Conservation (phyloP, 1,140 invertebrate species). For the Hyposmocoma kahamanoa region DNA sequence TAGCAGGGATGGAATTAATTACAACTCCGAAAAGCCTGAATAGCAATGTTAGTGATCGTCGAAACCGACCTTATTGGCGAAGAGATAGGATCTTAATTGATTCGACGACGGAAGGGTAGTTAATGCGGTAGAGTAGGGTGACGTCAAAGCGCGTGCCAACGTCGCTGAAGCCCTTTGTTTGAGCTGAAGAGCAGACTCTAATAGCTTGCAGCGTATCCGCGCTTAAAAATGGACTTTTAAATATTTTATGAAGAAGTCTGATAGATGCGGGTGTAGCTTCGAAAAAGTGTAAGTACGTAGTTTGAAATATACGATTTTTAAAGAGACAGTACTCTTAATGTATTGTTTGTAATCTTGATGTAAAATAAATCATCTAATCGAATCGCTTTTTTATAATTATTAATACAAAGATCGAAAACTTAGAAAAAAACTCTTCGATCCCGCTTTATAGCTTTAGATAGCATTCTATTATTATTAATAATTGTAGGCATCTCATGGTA, state of each 20-base stretch:
- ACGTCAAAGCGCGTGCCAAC: constrained; percentile 47
- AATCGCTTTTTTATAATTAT: too few species aligned
- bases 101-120: constrained; percentile 29
- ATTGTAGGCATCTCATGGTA: too few species aligned
- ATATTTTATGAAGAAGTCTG: constrained; percentile 59
- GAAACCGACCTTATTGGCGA: constrained; percentile 44
- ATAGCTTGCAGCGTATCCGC: constrained; percentile 66
- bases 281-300: too few species aligned
- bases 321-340: too few species aligned
- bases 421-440: too few species aligned
- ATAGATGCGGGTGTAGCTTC: neutral
- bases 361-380: too few species aligned
- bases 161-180: constrained; percentile 66
- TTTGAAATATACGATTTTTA: too few species aligned
- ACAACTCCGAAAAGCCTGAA: constrained; percentile 57
- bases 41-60: constrained; percentile 13
- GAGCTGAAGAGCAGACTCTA: constrained; percentile 67
- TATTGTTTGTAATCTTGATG: too few species aligned
- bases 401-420: too few species aligned
- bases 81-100: constrained; percentile 55
- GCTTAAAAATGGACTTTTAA: constrained; percentile 68
- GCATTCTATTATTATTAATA: too few species aligned
- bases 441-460: too few species aligned
- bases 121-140: constrained; percentile 34
- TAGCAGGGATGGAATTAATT: constrained; percentile 61